Evolutionary conservation across 2,797 vertebrate genomes (phyloP).

Genomic region (Macrochelys suwanniensis): DNA sequence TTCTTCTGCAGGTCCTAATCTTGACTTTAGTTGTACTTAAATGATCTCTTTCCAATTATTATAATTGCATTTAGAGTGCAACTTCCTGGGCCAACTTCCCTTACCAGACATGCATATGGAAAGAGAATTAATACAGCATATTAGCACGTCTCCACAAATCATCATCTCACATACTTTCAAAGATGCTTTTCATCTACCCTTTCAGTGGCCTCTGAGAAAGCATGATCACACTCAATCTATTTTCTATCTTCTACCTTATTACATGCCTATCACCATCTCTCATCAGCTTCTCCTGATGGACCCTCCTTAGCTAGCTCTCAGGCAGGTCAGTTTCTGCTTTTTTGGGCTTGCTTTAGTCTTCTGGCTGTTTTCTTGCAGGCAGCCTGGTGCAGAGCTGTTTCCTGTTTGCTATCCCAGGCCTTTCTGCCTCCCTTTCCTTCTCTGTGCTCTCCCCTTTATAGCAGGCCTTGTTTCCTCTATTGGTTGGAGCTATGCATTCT

Average conservation of each 20-base stretch:
- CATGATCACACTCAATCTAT: neutral
- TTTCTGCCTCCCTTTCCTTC: neutral
- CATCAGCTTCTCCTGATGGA: neutral
- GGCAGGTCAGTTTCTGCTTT: neutral
- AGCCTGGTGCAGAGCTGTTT: neutral
- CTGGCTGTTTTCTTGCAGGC: neutral
- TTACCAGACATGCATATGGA: neutral
- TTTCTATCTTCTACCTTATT: neutral
- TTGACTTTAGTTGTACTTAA: neutral
- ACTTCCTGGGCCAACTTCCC: neutral
- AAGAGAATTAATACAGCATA: neutral
- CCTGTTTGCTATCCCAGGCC: neutral
- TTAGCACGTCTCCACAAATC: neutral
- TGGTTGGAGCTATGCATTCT: neutral
- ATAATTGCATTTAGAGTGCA: neutral
- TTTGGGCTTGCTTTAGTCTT: neutral
- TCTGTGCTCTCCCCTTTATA: neutral
- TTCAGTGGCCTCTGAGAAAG: slow-evolving; percentile 11
- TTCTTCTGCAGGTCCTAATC: neutral
- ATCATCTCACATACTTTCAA: neutral
- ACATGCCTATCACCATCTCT: neutral
- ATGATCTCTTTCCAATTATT: neutral
- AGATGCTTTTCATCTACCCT: neutral
- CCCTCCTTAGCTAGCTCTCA: neutral
- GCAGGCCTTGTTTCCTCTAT: neutral